Evolutionary conservation across 2,888 invertebrate species (phyloP).

Genomic region (Ptychoptera contaminata): DNA sequence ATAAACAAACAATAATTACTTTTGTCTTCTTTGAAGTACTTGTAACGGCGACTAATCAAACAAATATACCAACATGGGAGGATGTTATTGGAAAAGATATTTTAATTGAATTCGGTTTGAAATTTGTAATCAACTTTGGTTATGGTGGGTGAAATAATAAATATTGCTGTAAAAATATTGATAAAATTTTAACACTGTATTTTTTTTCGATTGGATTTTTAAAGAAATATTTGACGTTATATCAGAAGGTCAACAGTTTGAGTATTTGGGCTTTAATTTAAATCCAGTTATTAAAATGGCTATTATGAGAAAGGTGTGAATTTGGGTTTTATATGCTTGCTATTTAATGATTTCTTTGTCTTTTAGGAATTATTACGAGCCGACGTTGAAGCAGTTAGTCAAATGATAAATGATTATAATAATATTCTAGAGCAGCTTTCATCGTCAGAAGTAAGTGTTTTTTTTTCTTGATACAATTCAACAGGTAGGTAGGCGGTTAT

Average conservation of each 20-base stretch:
- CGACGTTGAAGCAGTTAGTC: conserved; percentile 44
- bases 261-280: conserved; percentile 46
- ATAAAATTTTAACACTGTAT: neutral
- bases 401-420: conserved; percentile 49
- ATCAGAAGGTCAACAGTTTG: conserved; percentile 58
- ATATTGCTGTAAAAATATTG: neutral
- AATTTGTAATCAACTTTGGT: conserved; percentile 48
- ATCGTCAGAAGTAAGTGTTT: conserved; percentile 48
- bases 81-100: conserved; percentile 51
- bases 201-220: conserved; percentile 2
- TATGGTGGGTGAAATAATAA: conserved; percentile 13
- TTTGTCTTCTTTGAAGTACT: conserved; percentile 18
- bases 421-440: conserved; percentile 45
- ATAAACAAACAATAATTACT: neutral
- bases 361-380: conserved; percentile 32
- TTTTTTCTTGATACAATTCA: conserved; percentile 6
- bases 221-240: conserved; percentile 49
- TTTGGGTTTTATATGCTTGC: conserved; percentile 9
- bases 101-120: conserved; percentile 47
- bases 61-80: conserved; percentile 41
- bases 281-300: conserved; percentile 36
- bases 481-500: neutral
- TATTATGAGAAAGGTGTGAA: conserved; percentile 29
- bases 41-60: conserved; percentile 20
- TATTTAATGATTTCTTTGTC: neutral